Percentiles rank a stretch among this genome's conserved stretches.
Conservation (phyloP, 2,797 vertebrate genomes). For the Tragopan temminckii region DNA sequence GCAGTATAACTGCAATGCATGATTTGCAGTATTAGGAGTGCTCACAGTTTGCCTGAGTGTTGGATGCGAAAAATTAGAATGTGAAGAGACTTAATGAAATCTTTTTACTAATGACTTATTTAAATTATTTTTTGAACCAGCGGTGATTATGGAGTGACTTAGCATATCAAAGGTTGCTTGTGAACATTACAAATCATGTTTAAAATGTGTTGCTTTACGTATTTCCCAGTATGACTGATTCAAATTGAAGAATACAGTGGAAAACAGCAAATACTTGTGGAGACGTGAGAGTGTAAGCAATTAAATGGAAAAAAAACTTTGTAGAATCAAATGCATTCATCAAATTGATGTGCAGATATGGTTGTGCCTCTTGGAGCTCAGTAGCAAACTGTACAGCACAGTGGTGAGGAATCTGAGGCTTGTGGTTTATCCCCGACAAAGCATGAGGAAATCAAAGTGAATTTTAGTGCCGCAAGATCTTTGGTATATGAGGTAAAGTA, state of each 20-base stretch:
- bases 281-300: not conserved
- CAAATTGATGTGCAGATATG: not conserved
- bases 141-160: no score
- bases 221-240: not conserved
- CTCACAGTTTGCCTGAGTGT: not conserved
- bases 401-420: not conserved
- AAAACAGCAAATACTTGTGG: not conserved
- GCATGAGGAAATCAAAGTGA: not conserved
- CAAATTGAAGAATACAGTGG: not conserved
- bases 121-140: not conserved
- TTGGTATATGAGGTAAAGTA: not conserved
- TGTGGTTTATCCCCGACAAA: not conserved
- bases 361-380: not conserved
- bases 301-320: not conserved
- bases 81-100: not conserved
- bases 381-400: rapidly evolving
- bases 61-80: not conserved
- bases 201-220: not conserved
- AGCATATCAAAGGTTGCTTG: not conserved
- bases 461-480: not conserved
- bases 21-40: not conserved
- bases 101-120: not conserved
- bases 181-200: not conserved
- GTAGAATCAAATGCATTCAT: not conserved
- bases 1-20: no score